Percentiles rank a stretch among this genome's conserved stretches.
Conservation (phyloP, 2,888 invertebrate species). For the Spodoptera picta region DNA sequence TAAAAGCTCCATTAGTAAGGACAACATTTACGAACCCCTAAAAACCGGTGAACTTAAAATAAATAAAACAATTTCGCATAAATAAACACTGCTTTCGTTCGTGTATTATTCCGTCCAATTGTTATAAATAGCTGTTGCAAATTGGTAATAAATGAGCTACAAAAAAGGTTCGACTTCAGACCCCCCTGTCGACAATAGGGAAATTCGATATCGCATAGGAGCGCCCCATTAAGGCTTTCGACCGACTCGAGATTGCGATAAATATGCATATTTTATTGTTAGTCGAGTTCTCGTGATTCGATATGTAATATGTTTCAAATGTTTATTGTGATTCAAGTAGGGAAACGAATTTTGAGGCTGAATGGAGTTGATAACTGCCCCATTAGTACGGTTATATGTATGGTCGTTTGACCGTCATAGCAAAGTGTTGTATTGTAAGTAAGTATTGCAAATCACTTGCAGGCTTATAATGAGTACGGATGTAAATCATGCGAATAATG, state of each 20-base stretch:
- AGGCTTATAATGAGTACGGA: no score
- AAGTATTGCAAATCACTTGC: no score
- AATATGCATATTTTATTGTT: conserved; percentile 67
- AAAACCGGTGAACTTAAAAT: conserved; percentile 4
- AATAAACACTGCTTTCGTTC: conserved; percentile 56
- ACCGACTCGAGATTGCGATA: conserved; percentile 57
- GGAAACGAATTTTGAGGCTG: conserved; percentile 1
- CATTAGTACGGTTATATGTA: no score
- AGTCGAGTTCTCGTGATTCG: conserved; percentile 33
- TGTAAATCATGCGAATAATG: no score
- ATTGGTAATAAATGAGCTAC: conserved; percentile 76
- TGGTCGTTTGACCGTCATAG: no score
- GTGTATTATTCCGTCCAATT: conserved; percentile 59
- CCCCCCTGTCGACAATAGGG: conserved; percentile 66
- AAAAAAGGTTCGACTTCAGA: conserved; percentile 64
- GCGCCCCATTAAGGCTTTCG: conserved; percentile 62
- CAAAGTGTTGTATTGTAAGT: no score
- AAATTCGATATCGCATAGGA: conserved; percentile 64
- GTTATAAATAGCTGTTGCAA: conserved; percentile 73
- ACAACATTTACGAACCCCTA: conserved; percentile 23
- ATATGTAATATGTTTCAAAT: conserved; percentile 12
- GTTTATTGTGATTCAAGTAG: conserved; percentile 3
- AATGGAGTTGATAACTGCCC: neutral
- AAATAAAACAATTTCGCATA: conserved; percentile 34
- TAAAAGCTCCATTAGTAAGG: conserved; percentile 18